Evolutionary conservation across 2,113 vertebrate genomes (phyloP).

Genomic region (Indri indri): DNA sequence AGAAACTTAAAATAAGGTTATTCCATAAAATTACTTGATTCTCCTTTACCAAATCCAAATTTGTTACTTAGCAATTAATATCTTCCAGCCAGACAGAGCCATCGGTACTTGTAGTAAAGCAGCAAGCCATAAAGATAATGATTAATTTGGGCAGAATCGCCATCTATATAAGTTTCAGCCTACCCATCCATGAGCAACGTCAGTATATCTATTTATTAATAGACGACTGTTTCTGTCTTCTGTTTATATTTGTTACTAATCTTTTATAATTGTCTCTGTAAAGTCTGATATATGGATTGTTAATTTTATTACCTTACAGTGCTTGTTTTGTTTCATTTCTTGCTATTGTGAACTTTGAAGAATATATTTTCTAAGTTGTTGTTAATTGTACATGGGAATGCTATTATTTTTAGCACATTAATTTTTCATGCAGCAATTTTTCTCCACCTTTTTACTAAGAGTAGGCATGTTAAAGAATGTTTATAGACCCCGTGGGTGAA

Average conservation of each 20-base stretch:
- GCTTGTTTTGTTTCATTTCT: not conserved
- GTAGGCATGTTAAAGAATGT: not conserved
- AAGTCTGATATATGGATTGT: not conserved
- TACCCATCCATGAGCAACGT: not conserved
- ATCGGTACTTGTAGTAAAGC: not conserved
- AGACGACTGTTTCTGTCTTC: not conserved
- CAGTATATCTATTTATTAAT: not conserved
- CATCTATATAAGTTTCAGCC: not conserved
- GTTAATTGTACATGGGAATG: not conserved
- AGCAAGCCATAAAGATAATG: too few species aligned
- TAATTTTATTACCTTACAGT: not conserved
- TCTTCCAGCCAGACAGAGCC: not conserved
- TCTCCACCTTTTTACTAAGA: not conserved
- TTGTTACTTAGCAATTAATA: slow-evolving; percentile 42
- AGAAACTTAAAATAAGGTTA: slow-evolving; percentile 66
- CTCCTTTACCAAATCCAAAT: not conserved
- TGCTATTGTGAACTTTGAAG: not conserved
- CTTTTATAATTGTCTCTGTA: not conserved
- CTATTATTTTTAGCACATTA: not conserved
- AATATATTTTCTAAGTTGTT: not conserved
- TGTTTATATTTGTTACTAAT: not conserved
- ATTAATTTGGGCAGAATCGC: not conserved
- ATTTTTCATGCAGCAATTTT: not conserved
- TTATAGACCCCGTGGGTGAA: not conserved
- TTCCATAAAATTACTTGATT: slow-evolving; percentile 52